phyloP scores from a whole-genome alignment of 2,113 vertebrate genomes.

The Recurvirostra avosetta region DNA sequence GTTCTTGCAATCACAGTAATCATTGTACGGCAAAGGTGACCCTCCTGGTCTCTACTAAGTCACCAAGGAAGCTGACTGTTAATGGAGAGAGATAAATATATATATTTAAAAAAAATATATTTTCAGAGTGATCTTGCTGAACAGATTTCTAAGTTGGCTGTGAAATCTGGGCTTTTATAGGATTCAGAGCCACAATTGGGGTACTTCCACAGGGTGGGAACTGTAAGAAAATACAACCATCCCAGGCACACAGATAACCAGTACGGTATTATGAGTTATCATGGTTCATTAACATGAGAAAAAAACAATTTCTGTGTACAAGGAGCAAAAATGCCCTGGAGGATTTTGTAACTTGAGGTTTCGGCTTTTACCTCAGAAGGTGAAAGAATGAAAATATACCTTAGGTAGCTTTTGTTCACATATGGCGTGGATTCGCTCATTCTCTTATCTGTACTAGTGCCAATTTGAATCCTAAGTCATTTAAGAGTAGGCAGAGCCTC shows the following conservation, averaged over 20 bases:
- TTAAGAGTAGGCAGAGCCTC: not conserved
- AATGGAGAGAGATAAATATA: not conserved
- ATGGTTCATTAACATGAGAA: not conserved
- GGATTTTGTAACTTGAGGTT: not conserved
- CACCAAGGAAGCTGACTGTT: not conserved
- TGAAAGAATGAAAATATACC: not conserved
- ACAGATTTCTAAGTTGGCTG: not conserved
- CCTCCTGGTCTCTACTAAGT: not conserved
- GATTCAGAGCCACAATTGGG: not conserved
- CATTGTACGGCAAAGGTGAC: not conserved
- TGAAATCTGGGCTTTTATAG: not conserved
- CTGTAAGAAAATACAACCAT: not conserved
- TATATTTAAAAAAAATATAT: not conserved
- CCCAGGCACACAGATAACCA: not conserved
- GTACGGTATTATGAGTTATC: not conserved
- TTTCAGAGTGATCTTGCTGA: not conserved
- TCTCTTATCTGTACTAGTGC: not conserved
- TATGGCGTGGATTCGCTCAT: not conserved
- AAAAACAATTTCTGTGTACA: not conserved
- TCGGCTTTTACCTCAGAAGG: not conserved
- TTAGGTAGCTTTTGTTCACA: not conserved
- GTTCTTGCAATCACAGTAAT: not conserved
- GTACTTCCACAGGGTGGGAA: not conserved
- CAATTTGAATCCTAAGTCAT: not conserved
- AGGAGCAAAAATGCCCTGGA: not conserved